A percentile compares a stretch with the other conserved stretches of the same genome.
phyloP scores from a whole-genome alignment of 1,140 invertebrate species.

The Leptoteleia sp. region DNA sequence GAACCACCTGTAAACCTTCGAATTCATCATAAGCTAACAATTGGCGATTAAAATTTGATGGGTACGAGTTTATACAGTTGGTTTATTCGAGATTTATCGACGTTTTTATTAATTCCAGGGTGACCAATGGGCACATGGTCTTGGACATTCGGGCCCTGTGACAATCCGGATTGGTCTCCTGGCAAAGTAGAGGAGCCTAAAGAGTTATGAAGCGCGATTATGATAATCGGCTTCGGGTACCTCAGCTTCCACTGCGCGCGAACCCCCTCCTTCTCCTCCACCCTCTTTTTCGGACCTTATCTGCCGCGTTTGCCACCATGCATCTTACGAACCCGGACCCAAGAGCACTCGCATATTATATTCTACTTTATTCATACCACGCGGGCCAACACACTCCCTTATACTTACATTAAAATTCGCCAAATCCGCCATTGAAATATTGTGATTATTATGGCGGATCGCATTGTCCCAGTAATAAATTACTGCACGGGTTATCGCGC shows the following conservation, averaged over 20 bases:
- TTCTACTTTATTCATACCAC: constrained; percentile 75
- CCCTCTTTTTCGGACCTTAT: constrained; percentile 60
- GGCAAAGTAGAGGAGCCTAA: constrained; percentile 72
- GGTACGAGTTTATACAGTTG: constrained; percentile 12
- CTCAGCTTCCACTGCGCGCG: constrained; percentile 59
- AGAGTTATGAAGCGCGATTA: constrained; percentile 81
- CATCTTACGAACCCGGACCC: constrained; percentile 61
- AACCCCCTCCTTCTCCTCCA: constrained; percentile 2
- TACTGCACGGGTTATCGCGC: constrained; percentile 45
- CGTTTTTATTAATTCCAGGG: constrained; percentile 47
- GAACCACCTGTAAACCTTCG: neutral
- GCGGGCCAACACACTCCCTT: constrained; percentile 68
- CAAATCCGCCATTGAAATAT: constrained; percentile 69
- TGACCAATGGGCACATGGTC: constrained; percentile 11
- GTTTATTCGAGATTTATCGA: constrained; percentile 38
- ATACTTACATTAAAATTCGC: constrained; percentile 68
- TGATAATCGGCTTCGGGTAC: constrained; percentile 78
- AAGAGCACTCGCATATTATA: constrained; percentile 72
- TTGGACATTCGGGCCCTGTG: constrained; percentile 15
- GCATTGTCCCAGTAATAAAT: constrained; percentile 69
- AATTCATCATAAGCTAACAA: constrained; percentile 10
- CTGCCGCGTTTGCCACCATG: constrained; percentile 61
- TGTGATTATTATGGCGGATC: constrained; percentile 68
- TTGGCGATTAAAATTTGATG: neutral
- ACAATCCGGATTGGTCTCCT: constrained; percentile 54